phyloP scores from a whole-genome alignment of 2,797 vertebrate genomes.

The Austrolebias charrua region DNA sequence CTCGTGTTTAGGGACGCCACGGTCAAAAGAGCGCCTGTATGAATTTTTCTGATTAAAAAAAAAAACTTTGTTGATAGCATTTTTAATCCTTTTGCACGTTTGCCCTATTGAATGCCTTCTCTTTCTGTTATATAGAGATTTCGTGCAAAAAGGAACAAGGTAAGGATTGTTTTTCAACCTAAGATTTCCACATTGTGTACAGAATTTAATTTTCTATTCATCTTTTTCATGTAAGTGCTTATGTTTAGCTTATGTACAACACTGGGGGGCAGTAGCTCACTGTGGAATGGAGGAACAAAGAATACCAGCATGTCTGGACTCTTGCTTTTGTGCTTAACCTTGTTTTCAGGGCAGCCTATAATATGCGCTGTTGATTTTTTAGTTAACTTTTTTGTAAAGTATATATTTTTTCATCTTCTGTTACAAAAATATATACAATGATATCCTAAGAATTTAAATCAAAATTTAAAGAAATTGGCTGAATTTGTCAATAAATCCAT shows the following conservation, averaged over 20 bases:
- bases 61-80: conserved; percentile 17
- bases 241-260: conserved; percentile 52
- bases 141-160: conserved; percentile 81
- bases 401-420: conserved; percentile 30
- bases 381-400: conserved; percentile 28
- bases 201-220: neutral
- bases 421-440: conserved; percentile 35
- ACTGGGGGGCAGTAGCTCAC: conserved; percentile 92
- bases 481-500: conserved; percentile 39
- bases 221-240: neutral
- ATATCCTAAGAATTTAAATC: conserved; percentile 44
- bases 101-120: conserved; percentile 27
- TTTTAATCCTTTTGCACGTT: conserved; percentile 8
- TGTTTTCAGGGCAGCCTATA: conserved; percentile 48
- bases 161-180: conserved; percentile 28
- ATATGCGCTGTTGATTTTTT: conserved; percentile 55
- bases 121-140: conserved; percentile 78
- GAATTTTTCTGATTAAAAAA: conserved; percentile 8
- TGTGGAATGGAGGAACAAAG: conserved; percentile 73
- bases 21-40: conserved; percentile 84
- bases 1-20: conserved; percentile 88
- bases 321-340: conserved; percentile 63
- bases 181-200: neutral
- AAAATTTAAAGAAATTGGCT: neutral
- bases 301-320: conserved; percentile 39